Base-by-base conservation (phyloP, 2,888 invertebrate genomes). In the Carabus problematicus region DNA sequence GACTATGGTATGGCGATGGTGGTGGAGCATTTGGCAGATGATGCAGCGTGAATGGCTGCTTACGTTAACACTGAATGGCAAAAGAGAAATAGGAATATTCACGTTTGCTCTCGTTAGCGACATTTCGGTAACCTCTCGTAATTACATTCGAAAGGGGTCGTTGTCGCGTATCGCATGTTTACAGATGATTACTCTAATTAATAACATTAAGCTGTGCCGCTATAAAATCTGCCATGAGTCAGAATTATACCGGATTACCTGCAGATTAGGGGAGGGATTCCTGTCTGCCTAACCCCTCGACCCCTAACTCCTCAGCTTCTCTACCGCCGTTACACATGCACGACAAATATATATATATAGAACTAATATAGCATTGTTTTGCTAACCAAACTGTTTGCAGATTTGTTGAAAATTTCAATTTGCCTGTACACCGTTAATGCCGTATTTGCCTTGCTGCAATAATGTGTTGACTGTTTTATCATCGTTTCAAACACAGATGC, bases 171-270 rank as follows among this genome's bases (percentile, higher is more conserved):
- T 69, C 62, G 69, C 62, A 56, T 69, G 62, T 69, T 69, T 69
- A 69, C 69, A 69, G 69, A 69, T 69, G 69, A 69, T 69, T 69
- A 69, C 69, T 69, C 69, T 69, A 69, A 69, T 69, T 69, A 69
- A 69, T 69, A 69, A 62, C 69, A 62, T 69, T 69, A 69, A 69
- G 69, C 69, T 56, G 39, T 40, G 54, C 47, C 45, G 62, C 69
- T 62, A 62, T 69, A 69, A 69, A 69, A 69, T 69, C 69, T 56
- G 69, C 62, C 69, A 69, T 69, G 69, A 69, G 69, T 69, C 69
- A 69, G 69, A 69, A 69, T 69, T 69, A 69, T 56, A 43, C 62
- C 69, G 69, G 69, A 69, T 69, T 69, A 69, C 62, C 69, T 62
- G 69, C 54, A 56, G 69, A 69, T 69, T 69, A 69, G 14, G 58